Evolutionary conservation across 2,888 invertebrate genomes (phyloP).

Genomic region (Diarsia dahlii): DNA sequence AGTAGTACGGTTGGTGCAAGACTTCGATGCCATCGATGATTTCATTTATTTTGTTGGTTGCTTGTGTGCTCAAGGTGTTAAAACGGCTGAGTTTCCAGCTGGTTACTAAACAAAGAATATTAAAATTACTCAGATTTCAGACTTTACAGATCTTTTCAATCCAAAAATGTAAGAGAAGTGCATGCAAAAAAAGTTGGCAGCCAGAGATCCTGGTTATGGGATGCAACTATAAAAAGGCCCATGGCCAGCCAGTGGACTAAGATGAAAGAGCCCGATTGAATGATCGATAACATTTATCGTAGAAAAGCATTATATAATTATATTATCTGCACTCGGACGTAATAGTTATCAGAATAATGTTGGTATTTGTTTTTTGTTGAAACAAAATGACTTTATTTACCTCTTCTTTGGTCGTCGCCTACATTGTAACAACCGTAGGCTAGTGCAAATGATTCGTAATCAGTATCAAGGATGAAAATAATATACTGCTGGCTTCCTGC

Average conservation of each 20-base stretch:
- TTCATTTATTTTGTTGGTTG: constrained; percentile 67
- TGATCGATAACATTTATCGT: neutral
- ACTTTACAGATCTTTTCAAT: too few relatives aligned
- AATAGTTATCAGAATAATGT: neutral
- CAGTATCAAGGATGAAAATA: constrained; percentile 81
- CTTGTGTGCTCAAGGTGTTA: constrained; percentile 63
- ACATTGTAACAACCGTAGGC: constrained; percentile 91
- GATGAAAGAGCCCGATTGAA: neutral
- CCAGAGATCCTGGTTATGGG: neutral
- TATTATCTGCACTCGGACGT: neutral
- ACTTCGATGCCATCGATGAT: constrained; percentile 68
- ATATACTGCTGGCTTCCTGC: constrained; percentile 11
- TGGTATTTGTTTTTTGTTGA: neutral
- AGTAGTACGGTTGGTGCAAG: constrained; percentile 72
- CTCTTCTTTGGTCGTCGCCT: constrained; percentile 78
- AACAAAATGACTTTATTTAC: constrained; percentile 69
- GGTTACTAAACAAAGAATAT: constrained; percentile 68
- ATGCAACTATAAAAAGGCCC: neutral
- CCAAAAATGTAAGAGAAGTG: neutral
- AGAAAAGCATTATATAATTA: neutral
- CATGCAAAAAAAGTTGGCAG: neutral
- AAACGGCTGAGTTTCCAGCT: constrained; percentile 80
- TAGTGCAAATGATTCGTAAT: constrained; percentile 91
- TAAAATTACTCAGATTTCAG: neutral
- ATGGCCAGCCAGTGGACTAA: neutral